phyloP scores from a whole-genome alignment of 2,888 invertebrate species.

The Abrostola tripartita region DNA sequence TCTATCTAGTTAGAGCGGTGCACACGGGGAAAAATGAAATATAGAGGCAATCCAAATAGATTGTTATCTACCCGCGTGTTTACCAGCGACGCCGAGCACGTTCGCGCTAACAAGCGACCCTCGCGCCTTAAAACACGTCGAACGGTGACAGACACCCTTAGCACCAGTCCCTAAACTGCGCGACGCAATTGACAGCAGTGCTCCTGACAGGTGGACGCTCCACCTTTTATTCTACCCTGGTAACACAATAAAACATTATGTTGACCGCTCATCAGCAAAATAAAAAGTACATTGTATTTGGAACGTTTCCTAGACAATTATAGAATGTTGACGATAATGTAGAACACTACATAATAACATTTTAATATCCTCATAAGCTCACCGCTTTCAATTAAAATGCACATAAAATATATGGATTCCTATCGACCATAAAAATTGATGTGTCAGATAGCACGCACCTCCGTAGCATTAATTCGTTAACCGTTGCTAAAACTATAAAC shows the following conservation, averaged over 20 bases:
- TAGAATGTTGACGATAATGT: neutral
- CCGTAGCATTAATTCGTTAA: conserved; percentile 82
- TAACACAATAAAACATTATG: conserved; percentile 47
- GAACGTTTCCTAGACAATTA: conserved; percentile 16
- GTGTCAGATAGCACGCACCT: conserved; percentile 71
- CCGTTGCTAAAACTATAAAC: conserved; percentile 84
- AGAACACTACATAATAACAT: neutral
- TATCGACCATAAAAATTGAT: conserved; percentile 75
- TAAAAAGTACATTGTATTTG: conserved; percentile 5
- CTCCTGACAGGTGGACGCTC: conserved; percentile 80
- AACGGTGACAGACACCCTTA: conserved; percentile 74
- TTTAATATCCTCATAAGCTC: neutral
- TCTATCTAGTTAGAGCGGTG: conserved; percentile 86
- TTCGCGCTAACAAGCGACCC: conserved; percentile 85
- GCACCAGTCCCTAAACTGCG: conserved; percentile 63
- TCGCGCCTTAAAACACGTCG: conserved; percentile 73
- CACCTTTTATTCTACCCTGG: conserved; percentile 60
- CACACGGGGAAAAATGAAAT: conserved; percentile 87
- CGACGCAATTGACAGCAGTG: conserved; percentile 75
- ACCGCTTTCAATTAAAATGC: conserved; percentile 35
- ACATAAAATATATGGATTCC: conserved; percentile 21
- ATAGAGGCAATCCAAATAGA: conserved; percentile 89
- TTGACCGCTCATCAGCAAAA: conserved; percentile 33
- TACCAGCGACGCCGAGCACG: conserved; percentile 85
- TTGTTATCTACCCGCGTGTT: conserved; percentile 89